Evolutionary conservation across 2,888 invertebrate genomes (phyloP).

Genomic region (Trachelus tabidus): DNA sequence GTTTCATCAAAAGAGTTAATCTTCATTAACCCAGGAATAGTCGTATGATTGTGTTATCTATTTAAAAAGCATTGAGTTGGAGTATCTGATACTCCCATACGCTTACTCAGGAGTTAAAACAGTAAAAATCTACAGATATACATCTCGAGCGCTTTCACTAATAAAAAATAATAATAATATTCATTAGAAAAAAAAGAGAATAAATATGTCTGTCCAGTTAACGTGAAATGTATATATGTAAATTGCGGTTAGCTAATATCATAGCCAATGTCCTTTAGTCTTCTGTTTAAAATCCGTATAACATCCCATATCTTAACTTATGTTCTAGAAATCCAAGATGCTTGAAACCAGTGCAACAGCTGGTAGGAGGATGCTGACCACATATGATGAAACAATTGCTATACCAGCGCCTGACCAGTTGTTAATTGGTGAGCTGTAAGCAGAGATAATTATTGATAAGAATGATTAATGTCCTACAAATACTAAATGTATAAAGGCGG

Average conservation of each 20-base stretch:
- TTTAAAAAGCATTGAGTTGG: no score
- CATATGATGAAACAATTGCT: slow-evolving; percentile 9
- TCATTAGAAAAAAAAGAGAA: not conserved
- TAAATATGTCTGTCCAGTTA: not conserved
- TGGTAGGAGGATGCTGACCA: slow-evolving; percentile 1
- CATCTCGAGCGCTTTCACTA: not conserved
- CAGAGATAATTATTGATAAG: slow-evolving; percentile 17
- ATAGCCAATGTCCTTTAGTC: not conserved
- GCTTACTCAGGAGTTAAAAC: not conserved
- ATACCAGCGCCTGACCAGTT: slow-evolving; percentile 30
- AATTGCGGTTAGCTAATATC: not conserved
- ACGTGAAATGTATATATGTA: not conserved
- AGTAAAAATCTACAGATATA: not conserved
- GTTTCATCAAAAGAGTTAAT: not conserved
- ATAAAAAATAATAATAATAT: not conserved
- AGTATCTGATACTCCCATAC: no score
- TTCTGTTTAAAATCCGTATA: not conserved
- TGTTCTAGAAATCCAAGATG: not conserved
- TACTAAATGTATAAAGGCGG: not conserved
- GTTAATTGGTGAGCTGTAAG: slow-evolving; percentile 40
- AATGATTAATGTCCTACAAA: not conserved
- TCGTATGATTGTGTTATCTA: no score
- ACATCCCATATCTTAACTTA: not conserved
- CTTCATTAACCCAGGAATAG: not conserved
- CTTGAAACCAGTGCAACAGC: not conserved